These are phyloP conservation scores for Kryptolebias marmoratus DNA, from an alignment of 2,113 vertebrate genomes.

Conservation along the genomic window DNA sequence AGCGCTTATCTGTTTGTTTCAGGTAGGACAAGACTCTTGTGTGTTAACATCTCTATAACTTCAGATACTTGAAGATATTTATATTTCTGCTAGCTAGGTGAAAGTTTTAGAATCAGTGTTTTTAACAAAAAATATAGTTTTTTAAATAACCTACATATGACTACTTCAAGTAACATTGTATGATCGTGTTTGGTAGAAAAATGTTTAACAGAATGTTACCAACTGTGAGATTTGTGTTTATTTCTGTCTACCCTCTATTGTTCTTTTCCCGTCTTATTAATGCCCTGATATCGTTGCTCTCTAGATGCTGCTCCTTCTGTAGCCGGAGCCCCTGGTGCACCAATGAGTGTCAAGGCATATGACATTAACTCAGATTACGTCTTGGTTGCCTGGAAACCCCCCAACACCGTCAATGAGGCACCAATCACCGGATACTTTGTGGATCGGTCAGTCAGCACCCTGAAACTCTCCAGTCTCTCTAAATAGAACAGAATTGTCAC, in stretches of 20 bases:
- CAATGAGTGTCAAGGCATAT: slow-evolving; percentile 89
- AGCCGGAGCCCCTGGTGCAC: slow-evolving; percentile 89
- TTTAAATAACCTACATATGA: too few species aligned
- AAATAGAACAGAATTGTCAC: slow-evolving; percentile 21
- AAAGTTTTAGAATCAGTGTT: too few species aligned
- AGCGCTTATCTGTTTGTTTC: slow-evolving; percentile 95
- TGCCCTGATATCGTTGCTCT: neutral
- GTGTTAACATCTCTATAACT: too few species aligned
- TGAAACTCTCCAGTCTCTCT: slow-evolving; percentile 11
- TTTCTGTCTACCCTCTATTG: neutral
- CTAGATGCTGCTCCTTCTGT: slow-evolving; percentile 87
- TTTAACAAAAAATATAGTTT: too few species aligned
- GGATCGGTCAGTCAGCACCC: slow-evolving; percentile 84
- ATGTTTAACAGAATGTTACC: neutral
- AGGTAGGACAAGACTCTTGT: slow-evolving; percentile 74
- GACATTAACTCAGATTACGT: slow-evolving; percentile 94
- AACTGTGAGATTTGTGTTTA: neutral
- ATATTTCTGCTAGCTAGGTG: too few species aligned
- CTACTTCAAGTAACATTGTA: too few species aligned
- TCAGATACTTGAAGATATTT: too few species aligned
- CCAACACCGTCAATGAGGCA: slow-evolving; percentile 88
- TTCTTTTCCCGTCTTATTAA: neutral
- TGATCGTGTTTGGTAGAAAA: neutral
- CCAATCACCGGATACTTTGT: slow-evolving; percentile 93
- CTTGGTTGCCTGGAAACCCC: slow-evolving; percentile 96